Evolutionary conservation across 2,113 vertebrate genomes (phyloP), one percentile per base, ranked within the genome.

Genomic region (Saguinus imperator): DNA sequence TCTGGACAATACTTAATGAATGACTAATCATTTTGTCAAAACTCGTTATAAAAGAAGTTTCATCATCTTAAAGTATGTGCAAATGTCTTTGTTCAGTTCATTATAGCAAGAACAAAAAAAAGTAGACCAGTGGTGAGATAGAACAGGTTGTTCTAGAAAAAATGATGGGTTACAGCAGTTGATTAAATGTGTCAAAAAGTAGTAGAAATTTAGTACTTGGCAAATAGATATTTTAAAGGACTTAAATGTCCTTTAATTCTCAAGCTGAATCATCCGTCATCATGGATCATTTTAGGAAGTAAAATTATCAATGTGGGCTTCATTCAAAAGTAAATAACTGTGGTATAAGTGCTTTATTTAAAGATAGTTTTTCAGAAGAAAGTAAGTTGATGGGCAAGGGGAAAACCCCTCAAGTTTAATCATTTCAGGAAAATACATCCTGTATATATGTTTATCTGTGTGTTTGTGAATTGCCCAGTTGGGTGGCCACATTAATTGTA

Each of bases 1-100:
- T 18, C 35, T 89, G 73, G 61, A 81, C 50, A 87, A 29, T 96
- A 94, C 13, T 82, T 97, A 84, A 94, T 88, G 70, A 87, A 43
- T 64, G 37, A 29, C 58, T 89, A 80, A 68, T 58, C n/a, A 80
- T 85, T 91, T 77, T 87, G 48, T 85, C 14, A 27, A 79, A 91
- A 35, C 20, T 23, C 8, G 61, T 80, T 85, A 25, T 79, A 76
- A 83, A 58, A 20, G 3, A 57, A 32, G 7, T 83, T 75, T 37
- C 16, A 25, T 77, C 48, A 50, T 55, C 17, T 80, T n/a, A 84
- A 93, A 76, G 52, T 37, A 37, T 35, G 7, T 70, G 21, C 73
- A 73, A 1, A 68, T 87, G 58, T 77, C 6, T 91, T 66, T 37
- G 11, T 1, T 76, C 27, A 79, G 17, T 16, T 94, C 32, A 79